phyloP scores from a whole-genome alignment of 2,888 invertebrate species.

The Siphonodentalium dalli region DNA sequence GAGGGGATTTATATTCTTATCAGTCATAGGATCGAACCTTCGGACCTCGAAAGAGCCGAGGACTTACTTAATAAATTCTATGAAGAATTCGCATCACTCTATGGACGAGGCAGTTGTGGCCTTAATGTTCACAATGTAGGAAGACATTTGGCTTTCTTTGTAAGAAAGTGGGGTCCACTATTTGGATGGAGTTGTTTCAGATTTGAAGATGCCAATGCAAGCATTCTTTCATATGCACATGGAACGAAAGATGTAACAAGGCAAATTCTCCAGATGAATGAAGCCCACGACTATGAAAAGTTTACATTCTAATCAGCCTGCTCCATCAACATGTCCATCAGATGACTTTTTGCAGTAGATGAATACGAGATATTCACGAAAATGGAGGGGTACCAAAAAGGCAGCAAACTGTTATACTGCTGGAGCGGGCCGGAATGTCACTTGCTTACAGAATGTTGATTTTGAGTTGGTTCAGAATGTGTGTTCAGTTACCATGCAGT shows the following conservation, averaged over 20 bases:
- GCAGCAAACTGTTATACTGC: not conserved
- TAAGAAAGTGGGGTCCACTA: constrained; percentile 10
- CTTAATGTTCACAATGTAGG: constrained; percentile 19
- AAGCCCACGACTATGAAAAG: not conserved
- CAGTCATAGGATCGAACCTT: not conserved
- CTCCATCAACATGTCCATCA: too few relatives aligned
- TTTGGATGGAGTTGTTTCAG: constrained; percentile 1
- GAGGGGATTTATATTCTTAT: constrained; percentile 8
- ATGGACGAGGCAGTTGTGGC: constrained; percentile 8
- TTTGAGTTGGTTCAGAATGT: too few relatives aligned
- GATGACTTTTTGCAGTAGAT: not conserved
- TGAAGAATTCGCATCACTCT: constrained; percentile 1
- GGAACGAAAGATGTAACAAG: not conserved
- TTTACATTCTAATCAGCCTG: not conserved
- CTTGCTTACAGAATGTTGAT: too few relatives aligned
- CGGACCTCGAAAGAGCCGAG: constrained; percentile 3
- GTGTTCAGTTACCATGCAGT: too few relatives aligned
- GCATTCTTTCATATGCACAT: not conserved
- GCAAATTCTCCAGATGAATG: not conserved
- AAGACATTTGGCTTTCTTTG: constrained; percentile 4
- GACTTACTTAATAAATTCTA: constrained; percentile 8
- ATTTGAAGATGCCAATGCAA: constrained; percentile 2
- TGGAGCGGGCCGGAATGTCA: too few relatives aligned
- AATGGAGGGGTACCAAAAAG: not conserved
- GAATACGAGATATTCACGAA: not conserved